Evolutionary conservation across 2,797 vertebrate genomes (phyloP).

Genomic region (Enteromius fasciolatus): DNA sequence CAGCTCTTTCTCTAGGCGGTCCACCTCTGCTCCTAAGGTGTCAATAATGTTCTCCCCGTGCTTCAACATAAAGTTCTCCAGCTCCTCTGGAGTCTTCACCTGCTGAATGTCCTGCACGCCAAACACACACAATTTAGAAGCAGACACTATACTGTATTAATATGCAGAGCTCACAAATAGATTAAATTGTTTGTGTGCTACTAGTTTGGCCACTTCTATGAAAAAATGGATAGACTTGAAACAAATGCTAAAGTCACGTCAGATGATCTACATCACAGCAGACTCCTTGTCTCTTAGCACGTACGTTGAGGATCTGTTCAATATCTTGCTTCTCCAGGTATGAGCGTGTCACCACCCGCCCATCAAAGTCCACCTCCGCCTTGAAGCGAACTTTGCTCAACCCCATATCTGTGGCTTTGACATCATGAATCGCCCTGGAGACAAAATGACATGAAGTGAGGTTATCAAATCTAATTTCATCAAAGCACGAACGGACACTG

Average conservation of each 20-base stretch:
- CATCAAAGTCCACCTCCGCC: constrained; percentile 98
- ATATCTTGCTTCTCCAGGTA: constrained; percentile 99
- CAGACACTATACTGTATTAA: not conserved
- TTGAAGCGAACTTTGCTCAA: constrained; percentile 98
- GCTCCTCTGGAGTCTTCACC: constrained; percentile 93
- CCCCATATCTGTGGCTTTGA: constrained; percentile 97
- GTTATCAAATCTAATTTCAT: constrained; percentile 24
- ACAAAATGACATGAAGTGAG: constrained; percentile 35
- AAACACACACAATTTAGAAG: not conserved
- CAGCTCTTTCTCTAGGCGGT: constrained; percentile 94
- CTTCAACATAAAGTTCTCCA: constrained; percentile 96
- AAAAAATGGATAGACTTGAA: not conserved
- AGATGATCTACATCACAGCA: constrained; percentile 4
- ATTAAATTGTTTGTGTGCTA: not conserved
- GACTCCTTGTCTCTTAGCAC: constrained; percentile 59
- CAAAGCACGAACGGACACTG: not conserved
- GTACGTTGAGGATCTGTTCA: constrained; percentile 91
- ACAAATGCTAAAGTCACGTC: not conserved
- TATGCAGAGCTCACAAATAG: not conserved
- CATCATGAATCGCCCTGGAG: constrained; percentile 95
- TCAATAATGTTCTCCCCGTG: constrained; percentile 98
- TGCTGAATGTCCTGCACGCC: constrained; percentile 90
- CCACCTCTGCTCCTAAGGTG: constrained; percentile 94
- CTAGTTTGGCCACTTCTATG: not conserved
- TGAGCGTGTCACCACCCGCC: constrained; percentile 93